Evolutionary conservation across 2,888 invertebrate genomes (phyloP).

Genomic region (Pollenia labialis): DNA sequence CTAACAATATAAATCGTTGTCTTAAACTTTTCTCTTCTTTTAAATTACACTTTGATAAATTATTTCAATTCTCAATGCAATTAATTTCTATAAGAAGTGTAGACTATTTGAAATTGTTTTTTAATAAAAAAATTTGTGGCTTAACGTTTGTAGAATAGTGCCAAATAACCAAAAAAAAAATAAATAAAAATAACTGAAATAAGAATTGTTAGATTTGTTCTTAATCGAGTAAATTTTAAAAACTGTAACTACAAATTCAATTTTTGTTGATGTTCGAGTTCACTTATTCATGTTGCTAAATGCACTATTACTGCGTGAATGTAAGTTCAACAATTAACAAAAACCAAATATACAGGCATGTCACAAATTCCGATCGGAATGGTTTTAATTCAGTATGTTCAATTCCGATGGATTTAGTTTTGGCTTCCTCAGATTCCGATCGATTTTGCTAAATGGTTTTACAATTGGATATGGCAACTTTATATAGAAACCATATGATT

Average conservation of each 20-base stretch:
- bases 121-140: conserved; percentile 12
- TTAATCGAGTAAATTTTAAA: neutral
- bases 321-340: conserved; percentile 1
- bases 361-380: too few relatives aligned
- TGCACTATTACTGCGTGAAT: conserved; percentile 32
- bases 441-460: too few relatives aligned
- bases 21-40: neutral
- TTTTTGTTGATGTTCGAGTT: conserved; percentile 53
- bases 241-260: conserved; percentile 37
- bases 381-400: too few relatives aligned
- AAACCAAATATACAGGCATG: neutral
- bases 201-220: neutral
- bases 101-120: conserved; percentile 7
- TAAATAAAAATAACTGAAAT: too few relatives aligned
- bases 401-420: too few relatives aligned
- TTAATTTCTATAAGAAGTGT: conserved; percentile 1
- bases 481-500: too few relatives aligned
- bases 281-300: conserved; percentile 53
- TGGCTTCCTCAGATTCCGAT: too few relatives aligned
- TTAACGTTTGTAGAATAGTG: neutral
- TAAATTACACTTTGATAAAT: neutral
- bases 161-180: neutral
- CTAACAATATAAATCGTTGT: neutral
- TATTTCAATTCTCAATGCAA: neutral
- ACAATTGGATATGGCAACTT: too few relatives aligned